A percentile compares a stretch with the other conserved stretches of the same genome.
These are phyloP conservation scores for Steinernema hermaphroditum DNA, from an alignment of 2,888 invertebrate genomes.

Conservation along the genomic window DNA sequence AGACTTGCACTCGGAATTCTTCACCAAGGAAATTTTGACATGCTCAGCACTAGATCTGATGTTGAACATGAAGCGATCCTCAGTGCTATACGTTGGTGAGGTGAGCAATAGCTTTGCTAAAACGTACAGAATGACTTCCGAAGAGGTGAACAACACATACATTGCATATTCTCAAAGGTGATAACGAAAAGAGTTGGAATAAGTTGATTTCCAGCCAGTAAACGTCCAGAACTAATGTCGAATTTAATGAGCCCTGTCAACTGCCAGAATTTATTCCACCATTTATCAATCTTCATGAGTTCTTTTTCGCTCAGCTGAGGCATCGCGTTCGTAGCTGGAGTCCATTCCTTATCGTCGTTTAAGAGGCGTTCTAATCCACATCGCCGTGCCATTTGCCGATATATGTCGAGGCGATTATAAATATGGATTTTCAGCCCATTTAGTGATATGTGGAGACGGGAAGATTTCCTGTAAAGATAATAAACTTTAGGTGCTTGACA, in stretches of 20 bases:
- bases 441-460: conserved; percentile 68
- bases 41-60: conserved; percentile 76
- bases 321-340: not conserved
- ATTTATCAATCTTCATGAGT: conserved; percentile 39
- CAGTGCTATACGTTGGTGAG: conserved; percentile 73
- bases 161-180: conserved; percentile 88
- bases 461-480: conserved; percentile 74
- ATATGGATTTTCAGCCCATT: conserved; percentile 93
- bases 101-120: conserved; percentile 52
- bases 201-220: conserved; percentile 91
- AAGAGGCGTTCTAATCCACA: not conserved
- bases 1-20: conserved; percentile 66
- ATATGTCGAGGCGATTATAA: conserved; percentile 77
- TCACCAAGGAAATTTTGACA: conserved; percentile 88
- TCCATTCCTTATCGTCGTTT: conserved; percentile 1
- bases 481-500: no score
- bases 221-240: conserved; percentile 85
- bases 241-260: conserved; percentile 67
- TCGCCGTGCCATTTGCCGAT: conserved; percentile 43
- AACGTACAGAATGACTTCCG: conserved; percentile 73
- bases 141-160: conserved; percentile 91
- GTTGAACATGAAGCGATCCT: conserved; percentile 52
- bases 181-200: conserved; percentile 86
- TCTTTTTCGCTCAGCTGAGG: not conserved
- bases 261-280: conserved; percentile 60